Evolutionary conservation across 2,888 invertebrate species (phyloP), one percentile per base, ranked within the genome.

Genomic region (Allacma fusca): DNA sequence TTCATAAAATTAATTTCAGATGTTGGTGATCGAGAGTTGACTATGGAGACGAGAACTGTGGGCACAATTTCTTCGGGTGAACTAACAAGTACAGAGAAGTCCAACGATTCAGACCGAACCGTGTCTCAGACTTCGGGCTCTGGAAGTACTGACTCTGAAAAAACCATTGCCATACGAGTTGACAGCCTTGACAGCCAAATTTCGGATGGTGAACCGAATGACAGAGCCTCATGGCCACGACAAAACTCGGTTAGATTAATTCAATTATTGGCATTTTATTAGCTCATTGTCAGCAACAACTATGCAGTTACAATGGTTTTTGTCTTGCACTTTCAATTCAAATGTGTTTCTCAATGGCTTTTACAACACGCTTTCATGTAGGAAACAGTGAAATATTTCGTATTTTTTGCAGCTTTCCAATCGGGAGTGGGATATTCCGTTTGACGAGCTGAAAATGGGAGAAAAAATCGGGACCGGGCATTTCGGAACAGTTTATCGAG

Each of bases 341-440:
- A 40, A 40, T 40, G 5, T 40, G 13, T 40, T 40, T n/a, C n/a
- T n/a, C n/a, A n/a, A n/a, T n/a, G n/a, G n/a, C n/a, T n/a, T n/a
- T n/a, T n/a, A n/a, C n/a, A n/a, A n/a, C n/a, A n/a, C n/a, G n/a
- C n/a, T n/a, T n/a, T n/a, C n/a, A n/a, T n/a, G n/a, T n/a, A n/a
- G n/a, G n/a, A n/a, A n/a, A n/a, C n/a, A n/a, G n/a, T n/a, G n/a
- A n/a, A n/a, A n/a, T n/a, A n/a, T n/a, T n/a, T n/a, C n/a, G n/a
- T n/a, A n/a, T n/a, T n/a, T n/a, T n/a, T n/a, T 76, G 5, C 88
- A 93, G 93, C 88, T 96, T 82, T 96, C 95, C 0, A 91, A 95
- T 89, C 91, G 95, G 85, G 97, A 98, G 86, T 98, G 98, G 98
- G 97, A 98, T 89, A 98, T 98, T 86, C 97, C 97, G n/a, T 97